These are phyloP conservation scores for Drosophila saltans DNA, from an alignment of 1,140 invertebrate species.

Conservation along the genomic window DNA sequence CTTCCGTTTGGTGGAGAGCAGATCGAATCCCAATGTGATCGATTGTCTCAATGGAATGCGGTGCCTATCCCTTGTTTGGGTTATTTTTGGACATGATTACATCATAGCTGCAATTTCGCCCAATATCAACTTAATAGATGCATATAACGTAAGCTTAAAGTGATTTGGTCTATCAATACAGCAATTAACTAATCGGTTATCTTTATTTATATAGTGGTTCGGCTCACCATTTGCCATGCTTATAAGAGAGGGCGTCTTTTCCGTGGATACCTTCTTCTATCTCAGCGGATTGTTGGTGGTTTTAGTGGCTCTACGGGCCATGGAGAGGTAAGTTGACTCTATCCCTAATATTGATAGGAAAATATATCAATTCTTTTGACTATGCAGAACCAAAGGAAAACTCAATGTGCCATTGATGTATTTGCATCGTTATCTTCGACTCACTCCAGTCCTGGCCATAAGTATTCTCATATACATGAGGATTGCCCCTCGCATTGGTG, in stretches of 20 bases:
- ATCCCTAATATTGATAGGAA: not conserved
- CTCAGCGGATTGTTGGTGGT: constrained; percentile 87
- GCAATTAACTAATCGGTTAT: too few species aligned
- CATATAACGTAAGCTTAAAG: constrained; percentile 16
- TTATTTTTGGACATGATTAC: constrained; percentile 86
- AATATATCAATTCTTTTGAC: too few species aligned
- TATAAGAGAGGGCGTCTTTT: constrained; percentile 86
- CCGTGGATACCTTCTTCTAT: constrained; percentile 96
- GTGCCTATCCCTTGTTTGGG: constrained; percentile 87
- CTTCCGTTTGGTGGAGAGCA: constrained; percentile 36
- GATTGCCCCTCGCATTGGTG: constrained; percentile 45
- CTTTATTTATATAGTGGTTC: constrained; percentile 48
- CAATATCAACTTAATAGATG: constrained; percentile 46
- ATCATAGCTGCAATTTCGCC: constrained; percentile 54
- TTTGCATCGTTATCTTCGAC: constrained; percentile 70
- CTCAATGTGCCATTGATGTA: constrained; percentile 71
- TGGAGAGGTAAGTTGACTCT: constrained; percentile 85
- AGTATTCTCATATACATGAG: constrained; percentile 56
- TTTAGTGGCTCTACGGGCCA: constrained; percentile 86
- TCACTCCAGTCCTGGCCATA: constrained; percentile 61
- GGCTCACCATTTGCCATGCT: constrained; percentile 84
- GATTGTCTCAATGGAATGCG: constrained; percentile 85
- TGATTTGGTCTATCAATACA: too few species aligned
- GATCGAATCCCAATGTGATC: constrained; percentile 61
- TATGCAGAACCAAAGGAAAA: constrained; percentile 52